Percentiles rank a stretch among this genome's conserved stretches.
These are phyloP conservation scores for Cebidichthys violaceus DNA, from an alignment of 2,113 vertebrate genomes.

Conservation along the genomic window DNA sequence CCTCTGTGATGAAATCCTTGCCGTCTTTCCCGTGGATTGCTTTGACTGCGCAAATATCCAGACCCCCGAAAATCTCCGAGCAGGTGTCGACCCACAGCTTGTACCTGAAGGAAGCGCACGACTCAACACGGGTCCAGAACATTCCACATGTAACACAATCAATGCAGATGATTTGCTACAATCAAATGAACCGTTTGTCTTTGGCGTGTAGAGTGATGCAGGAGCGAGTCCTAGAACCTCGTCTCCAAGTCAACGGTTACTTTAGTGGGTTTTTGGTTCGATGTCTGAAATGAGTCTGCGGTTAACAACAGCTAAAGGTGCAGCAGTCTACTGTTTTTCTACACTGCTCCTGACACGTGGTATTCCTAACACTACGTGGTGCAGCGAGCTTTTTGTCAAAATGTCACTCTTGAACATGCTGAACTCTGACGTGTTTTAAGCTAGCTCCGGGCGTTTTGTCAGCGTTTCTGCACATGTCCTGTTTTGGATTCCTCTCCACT, in stretches of 20 bases:
- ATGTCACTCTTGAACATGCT: not conserved
- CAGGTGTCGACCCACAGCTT: slow-evolving; percentile 97
- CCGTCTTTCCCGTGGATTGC: slow-evolving; percentile 98
- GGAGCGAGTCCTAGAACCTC: not conserved
- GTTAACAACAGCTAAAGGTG: no score
- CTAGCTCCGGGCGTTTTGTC: not conserved
- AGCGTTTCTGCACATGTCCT: not conserved
- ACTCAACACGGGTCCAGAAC: slow-evolving; percentile 7
- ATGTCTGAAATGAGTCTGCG: no score
- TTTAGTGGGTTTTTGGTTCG: no score
- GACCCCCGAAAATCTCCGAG: slow-evolving; percentile 95
- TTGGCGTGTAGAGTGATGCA: not conserved
- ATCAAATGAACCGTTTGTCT: not conserved
- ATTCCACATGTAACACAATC: not conserved
- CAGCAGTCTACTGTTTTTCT: no score
- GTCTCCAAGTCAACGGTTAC: not conserved
- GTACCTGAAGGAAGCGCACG: slow-evolving; percentile 84
- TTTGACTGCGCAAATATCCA: slow-evolving; percentile 98
- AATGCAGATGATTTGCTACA: not conserved
- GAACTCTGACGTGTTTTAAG: not conserved
- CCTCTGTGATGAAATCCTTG: slow-evolving; percentile 98
- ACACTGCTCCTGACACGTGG: no score
- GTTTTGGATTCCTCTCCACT: slow-evolving; percentile 49
- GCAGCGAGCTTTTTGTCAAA: not conserved
- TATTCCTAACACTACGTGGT: no score